These are phyloP conservation scores for Oscheius myriophilus DNA, from an alignment of 2,888 invertebrate genomes.

Conservation along the genomic window DNA sequence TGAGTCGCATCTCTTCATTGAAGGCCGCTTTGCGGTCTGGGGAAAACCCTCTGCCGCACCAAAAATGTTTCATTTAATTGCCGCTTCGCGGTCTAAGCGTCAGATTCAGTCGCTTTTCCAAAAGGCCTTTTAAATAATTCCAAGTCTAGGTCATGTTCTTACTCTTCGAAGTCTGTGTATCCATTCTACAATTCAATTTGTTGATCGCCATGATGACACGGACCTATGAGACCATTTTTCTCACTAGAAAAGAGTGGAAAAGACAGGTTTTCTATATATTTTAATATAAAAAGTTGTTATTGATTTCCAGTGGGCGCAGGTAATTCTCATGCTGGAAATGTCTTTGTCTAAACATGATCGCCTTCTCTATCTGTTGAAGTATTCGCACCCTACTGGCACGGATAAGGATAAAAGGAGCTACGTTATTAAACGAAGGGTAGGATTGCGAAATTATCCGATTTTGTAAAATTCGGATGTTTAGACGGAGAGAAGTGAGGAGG, in stretches of 20 bases:
- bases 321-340: constrained; percentile 93
- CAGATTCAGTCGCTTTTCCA: no score
- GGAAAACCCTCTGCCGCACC: no score
- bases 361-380: constrained; percentile 83
- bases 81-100: no score
- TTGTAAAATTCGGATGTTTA: no score
- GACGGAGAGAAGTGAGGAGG: constrained; percentile 34
- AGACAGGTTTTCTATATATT: constrained; percentile 44
- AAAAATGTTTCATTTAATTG: no score
- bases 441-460: no score
- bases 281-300: background rate
- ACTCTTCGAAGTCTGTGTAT: constrained; percentile 96
- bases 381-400: constrained; percentile 84
- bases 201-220: constrained; percentile 95
- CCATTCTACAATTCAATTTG: constrained; percentile 94
- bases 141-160: constrained; percentile 83
- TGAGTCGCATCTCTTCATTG: no score
- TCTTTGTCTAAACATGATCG: constrained; percentile 87
- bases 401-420: constrained; percentile 30
- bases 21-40: no score
- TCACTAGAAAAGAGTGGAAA: constrained; percentile 97
- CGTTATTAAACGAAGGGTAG: no score
- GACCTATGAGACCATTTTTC: constrained; percentile 95
- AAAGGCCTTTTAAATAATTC: no score
- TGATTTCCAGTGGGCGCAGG: constrained; percentile 75